phyloP scores from a whole-genome alignment of 2,797 vertebrate species.

The Silurus aristotelis region DNA sequence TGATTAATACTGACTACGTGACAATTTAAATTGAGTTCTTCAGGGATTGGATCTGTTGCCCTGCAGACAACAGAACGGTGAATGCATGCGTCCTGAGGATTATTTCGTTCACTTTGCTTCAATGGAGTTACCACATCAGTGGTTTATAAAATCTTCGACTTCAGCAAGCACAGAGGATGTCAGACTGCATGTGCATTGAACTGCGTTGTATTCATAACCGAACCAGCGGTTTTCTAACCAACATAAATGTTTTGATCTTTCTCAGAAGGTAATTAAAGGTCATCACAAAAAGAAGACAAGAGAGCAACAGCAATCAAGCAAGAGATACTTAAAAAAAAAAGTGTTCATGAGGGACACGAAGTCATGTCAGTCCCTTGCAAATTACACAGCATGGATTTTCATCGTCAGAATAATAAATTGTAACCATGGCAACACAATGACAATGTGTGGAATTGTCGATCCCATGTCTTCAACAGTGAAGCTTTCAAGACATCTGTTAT shows the following conservation, averaged over 20 bases:
- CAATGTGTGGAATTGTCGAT: constrained; percentile 30
- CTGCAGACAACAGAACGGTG: background rate
- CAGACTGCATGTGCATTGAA: constrained; percentile 10
- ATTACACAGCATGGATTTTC: constrained; percentile 55
- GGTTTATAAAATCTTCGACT: background rate
- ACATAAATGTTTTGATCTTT: constrained; percentile 41
- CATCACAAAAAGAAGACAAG: constrained; percentile 33
- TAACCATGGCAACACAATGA: constrained; percentile 61
- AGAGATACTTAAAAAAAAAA: background rate
- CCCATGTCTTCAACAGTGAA: constrained; percentile 36
- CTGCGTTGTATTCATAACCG: constrained; percentile 18
- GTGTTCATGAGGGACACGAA: constrained; percentile 39
- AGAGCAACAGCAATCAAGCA: constrained; percentile 47
- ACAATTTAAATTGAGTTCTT: constrained; percentile 40
- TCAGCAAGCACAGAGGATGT: constrained; percentile 3
- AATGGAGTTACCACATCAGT: constrained; percentile 1
- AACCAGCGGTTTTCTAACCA: constrained; percentile 19
- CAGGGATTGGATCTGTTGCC: background rate
- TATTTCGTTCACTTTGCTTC: constrained; percentile 10
- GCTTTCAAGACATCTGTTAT: constrained; percentile 55
- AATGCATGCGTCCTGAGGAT: constrained; percentile 10
- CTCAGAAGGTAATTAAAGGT: constrained; percentile 31
- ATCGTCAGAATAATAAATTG: constrained; percentile 51
- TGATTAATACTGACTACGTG: constrained; percentile 50
- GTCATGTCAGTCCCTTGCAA: constrained; percentile 45